A percentile compares a stretch with the other conserved stretches of the same genome.
Evolutionary conservation across 2,113 vertebrate genomes (phyloP).

Genomic region (Gymnobelideus leadbeateri): DNA sequence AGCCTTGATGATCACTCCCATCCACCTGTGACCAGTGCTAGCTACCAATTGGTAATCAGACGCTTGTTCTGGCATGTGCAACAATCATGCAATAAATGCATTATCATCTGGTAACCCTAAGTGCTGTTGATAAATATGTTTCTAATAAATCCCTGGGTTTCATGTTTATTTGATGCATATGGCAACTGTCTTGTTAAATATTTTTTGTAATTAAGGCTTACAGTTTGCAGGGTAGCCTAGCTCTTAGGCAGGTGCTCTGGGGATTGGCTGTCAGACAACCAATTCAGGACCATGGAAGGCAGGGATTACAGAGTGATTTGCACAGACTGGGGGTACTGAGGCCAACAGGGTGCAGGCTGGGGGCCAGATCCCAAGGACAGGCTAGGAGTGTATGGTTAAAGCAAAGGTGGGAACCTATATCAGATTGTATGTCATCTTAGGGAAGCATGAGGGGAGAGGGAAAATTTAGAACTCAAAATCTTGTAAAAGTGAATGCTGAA

Average conservation of each 20-base stretch:
- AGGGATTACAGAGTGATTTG: not conserved
- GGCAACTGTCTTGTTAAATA: slow-evolving; percentile 20
- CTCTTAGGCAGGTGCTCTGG: slow-evolving; percentile 26
- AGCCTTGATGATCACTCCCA: not conserved
- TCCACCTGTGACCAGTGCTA: not conserved
- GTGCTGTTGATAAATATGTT: not conserved
- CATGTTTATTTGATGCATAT: slow-evolving; percentile 23
- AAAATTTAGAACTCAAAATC: too few species aligned
- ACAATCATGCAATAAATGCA: slow-evolving; percentile 16
- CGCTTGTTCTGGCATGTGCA: not conserved
- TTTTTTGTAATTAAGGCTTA: slow-evolving; percentile 25
- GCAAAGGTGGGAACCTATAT: too few species aligned
- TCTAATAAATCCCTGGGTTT: slow-evolving; percentile 33
- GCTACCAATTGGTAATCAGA: slow-evolving; percentile 22
- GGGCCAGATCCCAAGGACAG: not conserved
- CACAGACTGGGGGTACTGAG: not conserved
- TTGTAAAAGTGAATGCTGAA: too few species aligned
- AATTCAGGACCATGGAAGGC: not conserved
- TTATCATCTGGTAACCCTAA: not conserved
- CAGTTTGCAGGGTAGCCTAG: not conserved
- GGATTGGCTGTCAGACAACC: not conserved
- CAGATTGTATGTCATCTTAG: too few species aligned
- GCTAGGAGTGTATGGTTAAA: not conserved
- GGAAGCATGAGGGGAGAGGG: too few species aligned
- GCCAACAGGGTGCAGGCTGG: not conserved